These are phyloP conservation scores for Yponomeuta cagnagella DNA, from an alignment of 2,888 invertebrate genomes.

Conservation along the genomic window DNA sequence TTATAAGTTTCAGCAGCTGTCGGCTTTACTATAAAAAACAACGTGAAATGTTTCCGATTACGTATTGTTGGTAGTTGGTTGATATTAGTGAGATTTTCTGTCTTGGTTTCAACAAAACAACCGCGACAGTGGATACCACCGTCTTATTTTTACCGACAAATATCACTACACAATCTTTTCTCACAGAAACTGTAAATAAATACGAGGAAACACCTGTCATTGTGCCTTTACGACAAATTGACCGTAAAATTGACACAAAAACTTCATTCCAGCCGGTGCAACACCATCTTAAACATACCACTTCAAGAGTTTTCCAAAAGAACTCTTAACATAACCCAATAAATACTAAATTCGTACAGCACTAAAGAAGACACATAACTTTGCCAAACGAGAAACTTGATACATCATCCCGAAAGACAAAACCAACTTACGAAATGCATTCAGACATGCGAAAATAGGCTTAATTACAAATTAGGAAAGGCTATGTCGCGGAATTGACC, in stretches of 20 bases:
- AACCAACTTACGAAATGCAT: background rate
- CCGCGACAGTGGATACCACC: no score
- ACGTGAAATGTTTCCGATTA: no score
- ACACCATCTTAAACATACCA: background rate
- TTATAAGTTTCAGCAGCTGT: no score
- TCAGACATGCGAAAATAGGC: background rate
- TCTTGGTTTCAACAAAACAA: no score
- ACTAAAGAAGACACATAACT: background rate
- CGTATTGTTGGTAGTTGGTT: no score
- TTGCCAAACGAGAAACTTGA: constrained; percentile 12
- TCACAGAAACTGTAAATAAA: constrained; percentile 10
- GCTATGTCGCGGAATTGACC: background rate
- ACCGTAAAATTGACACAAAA: constrained; percentile 16
- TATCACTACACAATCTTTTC: background rate
- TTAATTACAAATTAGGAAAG: background rate
- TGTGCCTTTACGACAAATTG: constrained; percentile 6
- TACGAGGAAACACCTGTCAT: constrained; percentile 13
- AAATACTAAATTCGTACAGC: background rate
- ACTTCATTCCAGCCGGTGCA: background rate
- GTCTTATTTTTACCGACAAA: no score
- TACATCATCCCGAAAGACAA: constrained; percentile 8
- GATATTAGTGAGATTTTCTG: no score
- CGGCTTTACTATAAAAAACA: no score
- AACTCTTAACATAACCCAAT: background rate
- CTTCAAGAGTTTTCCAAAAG: background rate